These are phyloP conservation scores for Bergia puertoricense DNA, from an alignment of 92 coral and sea anemone species.

Conservation along the genomic window DNA sequence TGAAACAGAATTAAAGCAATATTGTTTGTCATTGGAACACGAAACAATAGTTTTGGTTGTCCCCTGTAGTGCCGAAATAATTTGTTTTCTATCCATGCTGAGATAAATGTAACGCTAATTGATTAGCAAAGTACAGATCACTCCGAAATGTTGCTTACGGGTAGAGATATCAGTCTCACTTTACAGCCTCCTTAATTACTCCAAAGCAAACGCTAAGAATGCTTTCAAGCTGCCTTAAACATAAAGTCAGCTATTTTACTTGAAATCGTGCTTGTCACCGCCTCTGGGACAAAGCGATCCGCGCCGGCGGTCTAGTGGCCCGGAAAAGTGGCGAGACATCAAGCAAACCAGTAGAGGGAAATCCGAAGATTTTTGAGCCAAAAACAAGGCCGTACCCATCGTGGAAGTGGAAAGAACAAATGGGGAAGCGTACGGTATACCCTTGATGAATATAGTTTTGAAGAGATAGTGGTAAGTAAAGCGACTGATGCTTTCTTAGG, in stretches of 20 bases:
- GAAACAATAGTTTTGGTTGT: no score
- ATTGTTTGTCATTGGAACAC: no score
- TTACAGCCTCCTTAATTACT: neutral
- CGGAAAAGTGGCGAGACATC: neutral
- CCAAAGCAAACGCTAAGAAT: neutral
- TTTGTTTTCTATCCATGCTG: no score
- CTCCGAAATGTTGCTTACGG: no score
- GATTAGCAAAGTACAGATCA: no score
- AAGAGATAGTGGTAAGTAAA: neutral
- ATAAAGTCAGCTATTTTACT: neutral
- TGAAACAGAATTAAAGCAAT: no score
- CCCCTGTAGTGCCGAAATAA: no score
- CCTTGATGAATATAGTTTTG: neutral
- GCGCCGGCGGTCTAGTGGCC: neutral
- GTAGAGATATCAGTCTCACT: neutral
- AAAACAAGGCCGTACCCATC: neutral
- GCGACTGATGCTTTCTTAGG: no score
- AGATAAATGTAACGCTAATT: no score
- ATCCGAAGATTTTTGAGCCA: neutral
- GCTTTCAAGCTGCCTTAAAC: neutral
- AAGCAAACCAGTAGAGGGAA: neutral
- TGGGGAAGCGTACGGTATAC: neutral
- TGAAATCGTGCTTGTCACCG: neutral
- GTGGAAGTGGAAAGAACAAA: neutral
- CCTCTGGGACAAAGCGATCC: neutral